These are phyloP conservation scores for Gastrophryne carolinensis DNA, from an alignment of 2,797 vertebrate species.

Conservation along the genomic window DNA sequence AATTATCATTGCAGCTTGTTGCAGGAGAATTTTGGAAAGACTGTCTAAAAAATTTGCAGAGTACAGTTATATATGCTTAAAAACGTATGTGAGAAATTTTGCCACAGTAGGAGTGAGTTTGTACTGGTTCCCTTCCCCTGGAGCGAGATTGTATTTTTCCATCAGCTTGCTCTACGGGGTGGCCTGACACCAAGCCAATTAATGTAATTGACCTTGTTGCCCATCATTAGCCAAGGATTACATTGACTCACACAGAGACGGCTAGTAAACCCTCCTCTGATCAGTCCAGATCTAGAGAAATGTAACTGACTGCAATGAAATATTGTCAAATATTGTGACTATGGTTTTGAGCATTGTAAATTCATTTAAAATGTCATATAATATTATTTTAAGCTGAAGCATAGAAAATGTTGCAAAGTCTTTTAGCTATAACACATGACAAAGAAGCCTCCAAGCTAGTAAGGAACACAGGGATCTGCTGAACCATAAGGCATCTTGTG, in stretches of 20 bases:
- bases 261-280: background rate
- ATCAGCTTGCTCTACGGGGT: slow-evolving; percentile 9
- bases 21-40: background rate
- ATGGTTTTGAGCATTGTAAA: too few relatives aligned
- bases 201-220: slow-evolving; percentile 8
- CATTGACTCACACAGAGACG: background rate
- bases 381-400: background rate
- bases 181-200: slow-evolving; percentile 16
- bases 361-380: too few relatives aligned
- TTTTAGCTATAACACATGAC: background rate
- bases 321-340: too few relatives aligned
- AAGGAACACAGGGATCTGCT: too few relatives aligned
- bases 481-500: too few relatives aligned
- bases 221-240: background rate
- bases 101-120: background rate
- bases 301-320: too few relatives aligned
- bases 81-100: background rate
- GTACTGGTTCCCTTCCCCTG: background rate
- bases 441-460: too few relatives aligned
- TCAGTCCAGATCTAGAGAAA: background rate
- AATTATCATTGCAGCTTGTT: background rate
- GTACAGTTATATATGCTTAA: background rate
- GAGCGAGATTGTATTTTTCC: background rate
- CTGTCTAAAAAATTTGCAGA: background rate
- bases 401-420: background rate